Conservation (phyloP, 53 echinoderm and acorn worm genomes). For the Paracentrotus lividus region DNA sequence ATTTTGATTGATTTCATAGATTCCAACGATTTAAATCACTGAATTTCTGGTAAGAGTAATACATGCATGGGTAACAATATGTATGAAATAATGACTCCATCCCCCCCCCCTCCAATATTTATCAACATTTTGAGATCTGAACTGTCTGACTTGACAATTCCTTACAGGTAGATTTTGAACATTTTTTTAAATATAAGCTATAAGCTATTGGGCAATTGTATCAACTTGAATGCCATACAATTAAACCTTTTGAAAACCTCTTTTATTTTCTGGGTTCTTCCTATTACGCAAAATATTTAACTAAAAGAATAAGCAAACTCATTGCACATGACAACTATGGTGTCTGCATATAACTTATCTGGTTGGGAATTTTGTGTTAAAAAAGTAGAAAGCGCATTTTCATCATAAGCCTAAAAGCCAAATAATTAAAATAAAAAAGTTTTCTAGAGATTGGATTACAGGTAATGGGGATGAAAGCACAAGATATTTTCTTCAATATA, state of each 20-base stretch:
- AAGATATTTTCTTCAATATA: constrained; percentile 33
- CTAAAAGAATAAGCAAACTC: no score
- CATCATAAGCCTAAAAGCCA: neutral
- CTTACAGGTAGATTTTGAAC: neutral
- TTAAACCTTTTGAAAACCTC: no score
- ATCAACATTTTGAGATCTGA: neutral
- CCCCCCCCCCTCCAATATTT: no score
- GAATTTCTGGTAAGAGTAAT: neutral
- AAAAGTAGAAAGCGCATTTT: no score
- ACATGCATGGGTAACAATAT: neutral
- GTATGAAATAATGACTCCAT: no score
- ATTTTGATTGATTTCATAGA: neutral
- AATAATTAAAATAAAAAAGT: neutral
- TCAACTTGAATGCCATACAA: neutral
- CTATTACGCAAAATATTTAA: no score
- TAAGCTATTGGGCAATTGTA: neutral
- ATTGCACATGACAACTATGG: no score
- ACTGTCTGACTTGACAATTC: neutral
- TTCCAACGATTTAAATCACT: neutral
- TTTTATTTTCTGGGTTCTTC: no score
- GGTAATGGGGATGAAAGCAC: neutral
- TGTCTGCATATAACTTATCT: no score
- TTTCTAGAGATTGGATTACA: neutral
- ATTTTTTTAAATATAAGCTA: neutral
- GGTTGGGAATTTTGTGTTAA: no score